Evolutionary conservation across 2,888 invertebrate genomes (phyloP), one percentile per base, ranked within the genome.

Genomic region (Cinara cedri): DNA sequence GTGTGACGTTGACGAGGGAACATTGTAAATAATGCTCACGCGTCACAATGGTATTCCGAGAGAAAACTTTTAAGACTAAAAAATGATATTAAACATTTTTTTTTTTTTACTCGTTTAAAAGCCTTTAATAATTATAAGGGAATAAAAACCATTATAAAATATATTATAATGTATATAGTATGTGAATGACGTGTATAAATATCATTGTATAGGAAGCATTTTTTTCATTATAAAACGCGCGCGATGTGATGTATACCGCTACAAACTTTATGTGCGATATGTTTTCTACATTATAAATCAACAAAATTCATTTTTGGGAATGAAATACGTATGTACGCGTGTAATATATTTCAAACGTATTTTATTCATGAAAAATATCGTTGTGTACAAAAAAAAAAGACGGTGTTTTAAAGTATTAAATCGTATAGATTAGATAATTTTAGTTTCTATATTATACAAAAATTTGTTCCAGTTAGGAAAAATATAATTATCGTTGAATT

Each of bases 1-100:
- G 55, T 24, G 60, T 60, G 72, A 72, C 72, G 46, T 72, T 72
- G 72, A 72, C 46, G 46, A 72, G 44, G 72, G 72, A 72, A 60
- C 46, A n/a, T 46, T 60, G 46, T 60, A 60, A 49, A 72, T 49
- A 46, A 72, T 72, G 24, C 19, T 13, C 9, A 9, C 72, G 34
- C 70, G 46, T 72, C 60, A 72, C 72, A 72, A 26, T 60, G 60
- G 60, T 49, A 72, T 26, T 49, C 14, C n/a, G 26, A 60, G 46
- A 46, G 60, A 49, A 60, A 72, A 72, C 46, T 44, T 60, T 49
- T 26, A 34, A 60, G 60, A 14, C 26, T 60, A 60, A 60, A 60
- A 34, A 72, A 10, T 34, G 34, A 34, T 34, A 34, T 34, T 34
- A 34, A 34, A 70, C 21, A 4, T 1, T 55, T 16, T 44, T 21